Evolutionary conservation across 2,888 invertebrate genomes (phyloP), one percentile per base, ranked within the genome.

Genomic region (Drosophila infuscata): DNA sequence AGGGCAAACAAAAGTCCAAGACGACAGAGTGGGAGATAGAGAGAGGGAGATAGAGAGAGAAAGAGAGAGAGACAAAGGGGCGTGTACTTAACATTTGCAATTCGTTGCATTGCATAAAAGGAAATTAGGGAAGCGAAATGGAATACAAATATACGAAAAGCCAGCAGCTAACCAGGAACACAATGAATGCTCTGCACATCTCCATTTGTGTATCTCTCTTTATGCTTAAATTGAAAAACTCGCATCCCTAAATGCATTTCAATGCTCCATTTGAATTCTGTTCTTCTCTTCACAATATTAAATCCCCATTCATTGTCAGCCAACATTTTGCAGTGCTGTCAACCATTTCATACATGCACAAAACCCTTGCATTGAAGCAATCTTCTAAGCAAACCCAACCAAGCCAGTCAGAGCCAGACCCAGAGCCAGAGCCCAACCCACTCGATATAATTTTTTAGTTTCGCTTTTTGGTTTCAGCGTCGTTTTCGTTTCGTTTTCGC

Each of bases 41-140:
- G 67, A 70, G 70, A 51, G 81, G 6, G n/a, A 32, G 51, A 41
- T 36, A 53, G 60, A 70, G 65, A 52, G 63, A 60, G 76, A n/a
- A n/a, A 73, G 7, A 15, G 46, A 7, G n/a, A n/a, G 29, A 46
- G 36, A 58, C 68, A 71, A 67, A 49, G 60, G 57, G 79, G 82
- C 89, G 79, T 85, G 74, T 90, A 69, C 89, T 88, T 76, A 80
- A 82, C 90, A 90, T 86, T 85, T 74, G 80, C 90, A 88, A 88
- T 89, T 84, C 76, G 52, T 84, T 84, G 81, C 81, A 86, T 89
- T 89, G 52, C 64, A 35, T 51, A 67, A 75, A 87, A 71, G 79
- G 72, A 89, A 87, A 83, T 87, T 89, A 87, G 69, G 76, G 70
- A 76, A 70, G 60, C 33, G 67, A 74, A 89, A 89, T 84, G 79